Percentiles rank a stretch among this genome's conserved stretches.
Conservation (phyloP, 2,797 vertebrate genomes). For the Notolepis coatsorum region DNA sequence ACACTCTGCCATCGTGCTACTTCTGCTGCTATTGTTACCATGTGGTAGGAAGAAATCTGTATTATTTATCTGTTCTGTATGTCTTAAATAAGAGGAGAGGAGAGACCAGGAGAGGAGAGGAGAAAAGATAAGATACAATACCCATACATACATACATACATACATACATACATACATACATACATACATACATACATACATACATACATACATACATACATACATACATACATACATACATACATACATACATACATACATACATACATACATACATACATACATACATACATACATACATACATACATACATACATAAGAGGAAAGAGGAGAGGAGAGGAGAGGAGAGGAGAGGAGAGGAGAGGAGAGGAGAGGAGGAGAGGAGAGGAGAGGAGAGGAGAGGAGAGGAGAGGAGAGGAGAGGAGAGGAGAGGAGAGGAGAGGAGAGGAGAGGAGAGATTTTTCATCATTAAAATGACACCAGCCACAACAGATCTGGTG, state of each 20-base stretch:
- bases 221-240: too few relatives aligned
- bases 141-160: too few relatives aligned
- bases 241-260: too few relatives aligned
- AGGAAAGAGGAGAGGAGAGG: neutral
- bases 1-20: slow-evolving; percentile 1
- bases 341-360: neutral
- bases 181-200: too few relatives aligned
- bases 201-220: too few relatives aligned
- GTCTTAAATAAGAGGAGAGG: too few relatives aligned
- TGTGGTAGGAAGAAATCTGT: slow-evolving; percentile 9
- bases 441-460: slow-evolving; percentile 14
- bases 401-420: neutral
- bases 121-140: neutral
- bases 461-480: slow-evolving; percentile 26
- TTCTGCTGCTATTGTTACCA: neutral
- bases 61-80: slow-evolving; percentile 4
- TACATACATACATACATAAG: too few relatives aligned
- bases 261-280: too few relatives aligned
- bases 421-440: slow-evolving; percentile 5
- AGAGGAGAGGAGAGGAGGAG: neutral
- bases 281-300: too few relatives aligned
- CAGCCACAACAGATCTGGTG: slow-evolving; percentile 46
- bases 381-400: neutral
- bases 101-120: too few relatives aligned
- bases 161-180: too few relatives aligned